phyloP scores from a whole-genome alignment of 2,113 vertebrate genomes.

The Gorsachius goisagi region DNA sequence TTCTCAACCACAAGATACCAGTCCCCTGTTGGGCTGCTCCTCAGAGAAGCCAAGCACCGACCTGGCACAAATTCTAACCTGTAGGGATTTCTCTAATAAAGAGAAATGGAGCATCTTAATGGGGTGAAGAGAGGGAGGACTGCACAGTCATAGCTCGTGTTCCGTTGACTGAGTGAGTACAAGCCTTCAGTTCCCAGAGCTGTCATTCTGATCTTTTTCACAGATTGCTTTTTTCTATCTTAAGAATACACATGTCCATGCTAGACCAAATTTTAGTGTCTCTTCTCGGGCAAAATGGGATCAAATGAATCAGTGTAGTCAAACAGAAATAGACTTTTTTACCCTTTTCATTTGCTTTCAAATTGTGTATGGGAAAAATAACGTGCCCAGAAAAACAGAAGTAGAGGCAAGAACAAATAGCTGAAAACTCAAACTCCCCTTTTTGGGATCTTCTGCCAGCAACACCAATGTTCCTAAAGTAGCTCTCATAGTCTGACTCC shows the following conservation, averaged over 20 bases:
- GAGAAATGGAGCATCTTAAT: not conserved
- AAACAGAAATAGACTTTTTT: not conserved
- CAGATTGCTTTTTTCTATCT: not conserved
- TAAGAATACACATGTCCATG: not conserved
- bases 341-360: not conserved
- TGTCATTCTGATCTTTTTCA: not conserved
- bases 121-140: not conserved
- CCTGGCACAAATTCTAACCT: not conserved
- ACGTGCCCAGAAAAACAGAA: not conserved
- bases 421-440: not conserved
- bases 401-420: not conserved
- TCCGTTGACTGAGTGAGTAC: not conserved
- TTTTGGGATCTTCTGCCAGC: not conserved
- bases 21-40: not conserved
- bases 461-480: not conserved
- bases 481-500: not conserved
- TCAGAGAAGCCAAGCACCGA: not conserved
- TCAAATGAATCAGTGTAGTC: not conserved
- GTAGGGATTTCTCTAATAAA: not conserved
- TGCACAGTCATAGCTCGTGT: not conserved
- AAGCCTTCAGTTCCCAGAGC: not conserved
- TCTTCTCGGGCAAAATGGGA: not conserved
- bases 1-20: not conserved
- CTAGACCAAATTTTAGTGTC: not conserved
- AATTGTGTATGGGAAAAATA: not conserved